phyloP scores from a whole-genome alignment of 2,888 invertebrate genomes.

The Heteromurus nitidus region DNA sequence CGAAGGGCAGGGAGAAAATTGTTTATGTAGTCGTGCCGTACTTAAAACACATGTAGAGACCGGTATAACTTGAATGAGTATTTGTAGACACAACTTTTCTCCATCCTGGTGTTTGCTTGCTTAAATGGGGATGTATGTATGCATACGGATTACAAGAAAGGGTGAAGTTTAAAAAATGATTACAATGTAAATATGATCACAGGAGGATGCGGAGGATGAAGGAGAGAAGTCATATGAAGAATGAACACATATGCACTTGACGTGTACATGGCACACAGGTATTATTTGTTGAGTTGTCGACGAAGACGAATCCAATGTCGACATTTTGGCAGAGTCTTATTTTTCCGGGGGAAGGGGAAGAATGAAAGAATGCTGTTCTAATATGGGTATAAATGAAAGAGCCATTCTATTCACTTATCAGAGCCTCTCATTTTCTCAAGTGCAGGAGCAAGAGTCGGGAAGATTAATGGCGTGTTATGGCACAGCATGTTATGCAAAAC shows the following conservation, averaged over 20 bases:
- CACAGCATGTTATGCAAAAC: constrained; percentile 14
- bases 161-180: too few species aligned
- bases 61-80: too few species aligned
- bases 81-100: not conserved
- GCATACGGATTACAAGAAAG: constrained; percentile 1
- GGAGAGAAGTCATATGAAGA: constrained; percentile 4
- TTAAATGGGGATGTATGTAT: not conserved
- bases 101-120: constrained; percentile 14
- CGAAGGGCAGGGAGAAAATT: constrained; percentile 6
- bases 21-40: constrained; percentile 11
- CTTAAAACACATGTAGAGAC: not conserved
- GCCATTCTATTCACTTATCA: not conserved
- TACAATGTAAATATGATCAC: constrained; percentile 45
- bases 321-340: not conserved
- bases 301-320: constrained; percentile 27
- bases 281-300: constrained; percentile 21
- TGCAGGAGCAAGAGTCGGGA: constrained; percentile 15
- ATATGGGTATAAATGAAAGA: constrained; percentile 34
- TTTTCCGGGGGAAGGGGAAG: not conserved
- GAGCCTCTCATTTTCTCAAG: not conserved
- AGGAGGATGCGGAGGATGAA: constrained; percentile 1
- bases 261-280: constrained; percentile 19
- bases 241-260: not conserved
- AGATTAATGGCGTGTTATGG: constrained; percentile 50
- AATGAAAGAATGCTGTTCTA: constrained; percentile 1